phyloP scores from a whole-genome alignment of 2,888 invertebrate genomes.

The Caenorhabditis wallacei region DNA sequence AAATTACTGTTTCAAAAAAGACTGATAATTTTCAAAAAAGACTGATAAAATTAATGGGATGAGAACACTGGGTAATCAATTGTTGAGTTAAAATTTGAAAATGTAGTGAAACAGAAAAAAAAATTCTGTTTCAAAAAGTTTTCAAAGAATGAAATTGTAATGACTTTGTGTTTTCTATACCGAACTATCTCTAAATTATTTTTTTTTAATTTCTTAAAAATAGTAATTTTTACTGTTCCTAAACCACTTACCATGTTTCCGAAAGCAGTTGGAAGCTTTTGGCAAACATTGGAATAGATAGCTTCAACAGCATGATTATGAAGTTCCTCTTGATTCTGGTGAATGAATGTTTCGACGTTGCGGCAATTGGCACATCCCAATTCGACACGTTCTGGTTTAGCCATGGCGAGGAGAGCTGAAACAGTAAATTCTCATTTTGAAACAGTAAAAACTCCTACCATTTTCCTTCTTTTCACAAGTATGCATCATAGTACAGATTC shows the following conservation, averaged over 20 bases:
- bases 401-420: slow-evolving; percentile 31
- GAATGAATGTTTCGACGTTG: slow-evolving; percentile 45
- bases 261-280: slow-evolving; percentile 56
- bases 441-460: not conserved
- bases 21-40: too few species aligned
- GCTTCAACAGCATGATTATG: slow-evolving; percentile 42
- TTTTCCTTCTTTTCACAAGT: slow-evolving; percentile 53
- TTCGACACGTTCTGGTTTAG: slow-evolving; percentile 17
- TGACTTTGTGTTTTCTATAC: too few species aligned
- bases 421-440: not conserved
- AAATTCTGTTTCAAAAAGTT: too few species aligned
- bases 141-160: too few species aligned
- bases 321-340: slow-evolving; percentile 36
- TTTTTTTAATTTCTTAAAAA: too few species aligned
- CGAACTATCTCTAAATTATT: too few species aligned
- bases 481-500: slow-evolving; percentile 46
- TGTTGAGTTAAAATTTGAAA: too few species aligned
- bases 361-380: slow-evolving; percentile 45
- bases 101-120: too few species aligned
- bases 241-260: slow-evolving; percentile 22
- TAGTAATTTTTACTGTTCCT: too few species aligned
- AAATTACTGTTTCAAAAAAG: too few species aligned
- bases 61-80: too few species aligned
- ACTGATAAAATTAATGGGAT: too few species aligned
- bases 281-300: slow-evolving; percentile 43